Conservation (phyloP, 2,888 invertebrate species). For the Eurytoma adleriae region DNA sequence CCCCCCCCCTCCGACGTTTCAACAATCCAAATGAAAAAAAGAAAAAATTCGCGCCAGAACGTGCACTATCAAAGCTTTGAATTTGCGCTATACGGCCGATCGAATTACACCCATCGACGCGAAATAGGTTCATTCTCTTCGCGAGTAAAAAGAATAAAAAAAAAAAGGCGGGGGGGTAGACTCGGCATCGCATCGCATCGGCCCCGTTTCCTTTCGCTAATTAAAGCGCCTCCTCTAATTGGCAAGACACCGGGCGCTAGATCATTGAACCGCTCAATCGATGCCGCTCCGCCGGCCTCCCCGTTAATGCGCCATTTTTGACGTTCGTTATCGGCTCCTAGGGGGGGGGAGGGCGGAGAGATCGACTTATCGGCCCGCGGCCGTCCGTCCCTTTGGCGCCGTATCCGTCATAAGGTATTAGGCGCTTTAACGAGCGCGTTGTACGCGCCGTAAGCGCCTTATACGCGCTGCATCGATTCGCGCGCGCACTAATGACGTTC, state of each 20-base stretch:
- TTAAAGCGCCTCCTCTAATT: conserved; percentile 1
- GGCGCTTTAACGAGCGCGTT: conserved; percentile 7
- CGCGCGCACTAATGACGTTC: no score
- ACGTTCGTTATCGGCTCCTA: conserved; percentile 3
- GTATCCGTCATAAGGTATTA: conserved; percentile 10
- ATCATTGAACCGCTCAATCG: not conserved
- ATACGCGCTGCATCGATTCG: no score
- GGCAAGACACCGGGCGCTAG: not conserved
- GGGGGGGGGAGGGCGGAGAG: not conserved
- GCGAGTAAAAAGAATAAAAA: not conserved
- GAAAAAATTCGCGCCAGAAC: not conserved
- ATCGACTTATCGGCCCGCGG: conserved; percentile 22
- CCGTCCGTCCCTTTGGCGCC: not conserved
- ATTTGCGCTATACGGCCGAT: not conserved
- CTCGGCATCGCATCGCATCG: not conserved
- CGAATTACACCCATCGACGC: not conserved
- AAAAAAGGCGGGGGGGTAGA: not conserved
- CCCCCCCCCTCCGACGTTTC: no score
- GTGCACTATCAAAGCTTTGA: not conserved
- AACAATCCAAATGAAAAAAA: no score
- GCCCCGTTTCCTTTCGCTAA: not conserved
- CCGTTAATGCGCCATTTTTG: conserved; percentile 8
- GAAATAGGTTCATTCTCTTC: not conserved
- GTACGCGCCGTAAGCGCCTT: not conserved
- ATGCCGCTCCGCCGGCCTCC: not conserved